These are phyloP conservation scores for Taeniopygia guttata DNA, from an alignment of 2,797 vertebrate genomes.

Conservation along the genomic window DNA sequence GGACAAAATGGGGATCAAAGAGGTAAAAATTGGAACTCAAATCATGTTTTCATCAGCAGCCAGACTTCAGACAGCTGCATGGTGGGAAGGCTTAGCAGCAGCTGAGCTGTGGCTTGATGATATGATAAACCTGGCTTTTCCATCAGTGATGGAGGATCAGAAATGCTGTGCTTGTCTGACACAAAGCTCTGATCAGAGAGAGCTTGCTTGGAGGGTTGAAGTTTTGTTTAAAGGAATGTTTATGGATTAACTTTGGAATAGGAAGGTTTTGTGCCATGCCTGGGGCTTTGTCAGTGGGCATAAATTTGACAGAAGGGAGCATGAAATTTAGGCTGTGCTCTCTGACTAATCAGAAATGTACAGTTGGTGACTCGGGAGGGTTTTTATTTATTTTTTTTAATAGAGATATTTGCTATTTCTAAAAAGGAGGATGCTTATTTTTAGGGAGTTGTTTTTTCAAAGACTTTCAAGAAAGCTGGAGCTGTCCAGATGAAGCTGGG, in stretches of 20 bases:
- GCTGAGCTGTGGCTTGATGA: neutral
- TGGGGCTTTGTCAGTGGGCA: neutral
- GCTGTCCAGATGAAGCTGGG: neutral
- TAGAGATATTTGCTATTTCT: rapidly evolving
- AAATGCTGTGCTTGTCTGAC: neutral
- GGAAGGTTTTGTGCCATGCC: neutral
- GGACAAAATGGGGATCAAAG: slow-evolving; percentile 1
- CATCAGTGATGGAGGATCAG: neutral
- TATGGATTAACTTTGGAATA: neutral
- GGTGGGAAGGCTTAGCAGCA: neutral
- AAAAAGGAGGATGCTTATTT: rapidly evolving
- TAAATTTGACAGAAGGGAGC: neutral
- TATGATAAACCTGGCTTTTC: neutral
- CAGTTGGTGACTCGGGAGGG: neutral
- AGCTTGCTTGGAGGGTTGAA: neutral
- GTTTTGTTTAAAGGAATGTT: neutral
- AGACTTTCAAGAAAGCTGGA: neutral
- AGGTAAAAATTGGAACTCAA: neutral
- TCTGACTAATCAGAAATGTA: neutral
- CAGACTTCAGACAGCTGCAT: neutral
- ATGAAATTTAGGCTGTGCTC: neutral
- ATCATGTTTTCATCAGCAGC: neutral
- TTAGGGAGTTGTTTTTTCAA: neutral
- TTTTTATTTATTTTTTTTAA: neutral
- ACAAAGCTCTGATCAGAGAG: neutral